phyloP scores from a whole-genome alignment of 1,140 invertebrate species.

The Sitobion miscanthi region DNA sequence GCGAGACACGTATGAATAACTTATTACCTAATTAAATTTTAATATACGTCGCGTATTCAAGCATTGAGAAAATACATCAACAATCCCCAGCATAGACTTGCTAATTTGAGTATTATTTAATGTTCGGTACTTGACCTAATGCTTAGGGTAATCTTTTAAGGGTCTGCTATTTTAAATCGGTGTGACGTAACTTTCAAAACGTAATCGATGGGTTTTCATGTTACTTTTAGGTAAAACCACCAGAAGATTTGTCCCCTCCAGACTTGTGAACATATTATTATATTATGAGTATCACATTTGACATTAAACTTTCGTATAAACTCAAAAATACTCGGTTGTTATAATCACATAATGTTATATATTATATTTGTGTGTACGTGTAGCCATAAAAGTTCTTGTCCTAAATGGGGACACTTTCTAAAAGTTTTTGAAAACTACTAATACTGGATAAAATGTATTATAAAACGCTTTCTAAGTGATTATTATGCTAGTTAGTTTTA shows the following conservation, averaged over 20 bases:
- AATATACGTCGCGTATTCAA: background rate
- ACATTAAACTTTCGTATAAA: background rate
- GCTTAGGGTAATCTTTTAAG: background rate
- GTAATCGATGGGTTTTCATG: background rate
- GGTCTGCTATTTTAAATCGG: no score
- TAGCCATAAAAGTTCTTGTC: no score
- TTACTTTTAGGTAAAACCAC: background rate
- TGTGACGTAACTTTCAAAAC: background rate
- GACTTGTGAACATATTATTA: no score
- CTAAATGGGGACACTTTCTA: background rate
- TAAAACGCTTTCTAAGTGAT: no score
- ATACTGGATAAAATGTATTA: no score
- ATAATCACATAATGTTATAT: background rate
- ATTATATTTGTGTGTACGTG: no score
- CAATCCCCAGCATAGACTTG: background rate
- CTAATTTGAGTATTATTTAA: background rate
- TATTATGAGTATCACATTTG: no score
- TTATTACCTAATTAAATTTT: slow-evolving; percentile 16
- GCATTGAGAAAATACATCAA: background rate
- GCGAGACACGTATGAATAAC: background rate
- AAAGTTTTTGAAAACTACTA: background rate
- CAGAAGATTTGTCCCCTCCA: background rate
- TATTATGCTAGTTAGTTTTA: background rate
- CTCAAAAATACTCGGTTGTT: background rate
- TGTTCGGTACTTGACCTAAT: background rate